Percentiles rank a stretch among this genome's conserved stretches.
These are phyloP conservation scores for Hippocampus mohnikei DNA, from an alignment of 2,113 vertebrate genomes.

Conservation along the genomic window DNA sequence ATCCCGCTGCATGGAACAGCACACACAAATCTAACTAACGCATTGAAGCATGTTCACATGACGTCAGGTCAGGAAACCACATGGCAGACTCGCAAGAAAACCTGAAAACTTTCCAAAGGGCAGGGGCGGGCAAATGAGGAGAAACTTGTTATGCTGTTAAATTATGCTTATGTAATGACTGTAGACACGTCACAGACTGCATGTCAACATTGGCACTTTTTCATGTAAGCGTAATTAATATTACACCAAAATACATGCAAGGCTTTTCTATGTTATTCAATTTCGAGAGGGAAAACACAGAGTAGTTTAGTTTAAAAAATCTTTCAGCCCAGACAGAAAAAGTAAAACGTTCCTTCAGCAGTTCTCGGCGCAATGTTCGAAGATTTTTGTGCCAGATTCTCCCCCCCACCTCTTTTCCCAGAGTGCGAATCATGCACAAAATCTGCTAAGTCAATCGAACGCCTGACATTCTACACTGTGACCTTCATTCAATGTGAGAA, in stretches of 20 bases:
- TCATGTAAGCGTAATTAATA: neutral
- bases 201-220: neutral
- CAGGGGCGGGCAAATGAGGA: neutral
- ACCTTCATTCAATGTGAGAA: neutral
- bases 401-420: neutral
- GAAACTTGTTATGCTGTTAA: neutral
- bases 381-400: neutral
- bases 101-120: neutral
- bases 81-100: neutral
- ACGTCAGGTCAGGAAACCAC: slow-evolving; percentile 15
- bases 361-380: neutral
- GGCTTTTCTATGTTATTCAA: neutral
- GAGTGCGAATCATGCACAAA: neutral
- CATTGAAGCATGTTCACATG: neutral
- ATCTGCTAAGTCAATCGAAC: neutral
- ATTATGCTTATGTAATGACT: neutral
- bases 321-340: neutral
- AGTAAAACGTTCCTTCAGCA: neutral
- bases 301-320: neutral
- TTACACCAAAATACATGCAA: neutral
- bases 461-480: neutral
- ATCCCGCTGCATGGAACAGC: slow-evolving; percentile 12
- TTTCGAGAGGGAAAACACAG: neutral
- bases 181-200: neutral
- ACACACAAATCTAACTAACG: neutral